Evolutionary conservation across 2,888 invertebrate genomes (phyloP).

Genomic region (Hedya salicella): DNA sequence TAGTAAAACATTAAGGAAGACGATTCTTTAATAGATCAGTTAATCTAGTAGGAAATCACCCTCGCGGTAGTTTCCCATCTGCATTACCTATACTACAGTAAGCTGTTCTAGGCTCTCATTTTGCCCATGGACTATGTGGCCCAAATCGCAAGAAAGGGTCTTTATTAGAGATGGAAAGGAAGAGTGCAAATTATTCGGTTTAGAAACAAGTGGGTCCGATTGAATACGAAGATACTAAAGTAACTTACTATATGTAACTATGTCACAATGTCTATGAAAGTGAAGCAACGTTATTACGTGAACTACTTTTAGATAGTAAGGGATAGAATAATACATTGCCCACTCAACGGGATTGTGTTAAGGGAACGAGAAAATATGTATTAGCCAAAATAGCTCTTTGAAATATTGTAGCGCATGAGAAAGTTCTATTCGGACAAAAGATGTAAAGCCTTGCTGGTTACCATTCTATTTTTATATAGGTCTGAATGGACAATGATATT

Average conservation of each 20-base stretch:
- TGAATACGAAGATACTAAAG: not conserved
- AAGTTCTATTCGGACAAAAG: constrained; percentile 24
- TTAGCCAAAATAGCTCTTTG: constrained; percentile 24
- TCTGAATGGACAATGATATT: not conserved
- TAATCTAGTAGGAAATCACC: too few relatives aligned
- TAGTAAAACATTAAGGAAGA: too few relatives aligned
- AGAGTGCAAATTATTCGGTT: not conserved
- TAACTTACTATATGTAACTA: constrained; percentile 28
- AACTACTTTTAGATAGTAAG: constrained; percentile 57
- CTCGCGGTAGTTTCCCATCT: too few relatives aligned
- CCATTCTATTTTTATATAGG: not conserved
- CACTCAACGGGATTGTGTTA: constrained; percentile 60
- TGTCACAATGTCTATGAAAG: constrained; percentile 27
- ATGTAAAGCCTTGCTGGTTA: not conserved
- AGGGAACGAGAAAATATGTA: constrained; percentile 45
- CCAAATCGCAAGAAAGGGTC: too few relatives aligned
- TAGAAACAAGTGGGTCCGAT: not conserved
- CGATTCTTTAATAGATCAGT: too few relatives aligned
- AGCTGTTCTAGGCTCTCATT: too few relatives aligned
- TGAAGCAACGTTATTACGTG: constrained; percentile 48
- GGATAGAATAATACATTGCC: constrained; percentile 57
- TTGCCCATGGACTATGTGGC: too few relatives aligned
- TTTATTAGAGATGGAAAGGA: too few relatives aligned
- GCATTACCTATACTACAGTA: too few relatives aligned
- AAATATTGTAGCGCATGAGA: constrained; percentile 30